These are phyloP conservation scores for Apodemia zela DNA, from an alignment of 2,888 invertebrate genomes.

Conservation along the genomic window DNA sequence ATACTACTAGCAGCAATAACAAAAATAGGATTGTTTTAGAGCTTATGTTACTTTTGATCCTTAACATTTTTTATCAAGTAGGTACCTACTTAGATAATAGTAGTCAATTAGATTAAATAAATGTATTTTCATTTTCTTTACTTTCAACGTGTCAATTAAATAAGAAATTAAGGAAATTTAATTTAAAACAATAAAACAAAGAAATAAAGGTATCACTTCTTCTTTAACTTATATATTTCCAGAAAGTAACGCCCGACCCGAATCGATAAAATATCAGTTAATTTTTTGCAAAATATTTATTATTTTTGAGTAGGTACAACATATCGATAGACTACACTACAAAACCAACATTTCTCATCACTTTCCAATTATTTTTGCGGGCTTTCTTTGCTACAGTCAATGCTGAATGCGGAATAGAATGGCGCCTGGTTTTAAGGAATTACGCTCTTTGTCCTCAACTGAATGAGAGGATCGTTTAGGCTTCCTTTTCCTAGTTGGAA, in stretches of 20 bases:
- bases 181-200: too few species aligned
- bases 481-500: slow-evolving; percentile 73
- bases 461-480: slow-evolving; percentile 61
- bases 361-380: slow-evolving; percentile 78
- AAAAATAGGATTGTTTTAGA: too few species aligned
- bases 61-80: neutral
- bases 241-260: too few species aligned
- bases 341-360: slow-evolving; percentile 58
- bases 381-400: slow-evolving; percentile 65
- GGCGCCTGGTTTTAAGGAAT: slow-evolving; percentile 66
- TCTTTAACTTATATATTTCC: too few species aligned
- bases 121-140: neutral
- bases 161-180: too few species aligned
- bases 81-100: too few species aligned
- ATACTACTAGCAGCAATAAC: too few species aligned
- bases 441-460: slow-evolving; percentile 61
- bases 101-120: neutral
- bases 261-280: too few species aligned
- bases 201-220: too few species aligned
- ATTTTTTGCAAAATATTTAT: too few species aligned
- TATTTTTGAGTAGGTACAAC: neutral
- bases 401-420: slow-evolving; percentile 63
- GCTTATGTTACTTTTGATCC: too few species aligned
- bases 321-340: slow-evolving; percentile 30
- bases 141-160: too few species aligned